Base-by-base conservation (phyloP, 2,797 vertebrate genomes). In the Tarsius wallacei region DNA sequence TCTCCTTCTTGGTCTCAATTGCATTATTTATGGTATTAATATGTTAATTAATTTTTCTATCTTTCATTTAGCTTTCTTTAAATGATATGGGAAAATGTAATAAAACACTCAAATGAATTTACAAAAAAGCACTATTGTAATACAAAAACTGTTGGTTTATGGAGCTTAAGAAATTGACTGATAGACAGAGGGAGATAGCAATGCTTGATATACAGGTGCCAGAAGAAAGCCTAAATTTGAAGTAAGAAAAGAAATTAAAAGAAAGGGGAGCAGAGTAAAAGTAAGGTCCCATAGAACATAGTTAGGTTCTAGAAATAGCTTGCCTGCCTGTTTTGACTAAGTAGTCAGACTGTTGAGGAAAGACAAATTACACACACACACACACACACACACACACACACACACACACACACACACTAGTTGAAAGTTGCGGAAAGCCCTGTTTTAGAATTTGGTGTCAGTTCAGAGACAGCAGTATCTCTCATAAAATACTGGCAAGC, bases 21-120 rank as follows among this genome's bases (percentile, higher is more conserved):
- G 11, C 2, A 57, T 57, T 86, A 68, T 33, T 90, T 42, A 53
- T 85, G 51, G 70, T 84, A 61, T n/a, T 36, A 66, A 31, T 36
- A 87, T 80, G 47, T 66, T 68, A 73, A 53, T 66, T 68, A 73
- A 88, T 86, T 85, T 80, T 86, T 74, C 10, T 9, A 95, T 61
- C 28, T 76, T 53, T 19, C 64, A 42, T 42, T 89, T 51, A 42
- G 85, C 24, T 78, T 85, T 71, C 87, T 70, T 93, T 87, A 90
- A 85, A 42, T 63, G 57, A 53, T 90, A 2, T 10, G 71, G 28
- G 31, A 74, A 93, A 36, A 82, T 66, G 42, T 53, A 88, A 90
- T 26, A 42, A 83, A 87, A 47, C 2, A 17, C 31, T 53, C 2
- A 71, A 53, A 36, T 64, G 8, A 36, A 57, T 92, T 26, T 89